phyloP scores from a whole-genome alignment of 2,113 vertebrate species.

The Brachypodius melanocephalos region DNA sequence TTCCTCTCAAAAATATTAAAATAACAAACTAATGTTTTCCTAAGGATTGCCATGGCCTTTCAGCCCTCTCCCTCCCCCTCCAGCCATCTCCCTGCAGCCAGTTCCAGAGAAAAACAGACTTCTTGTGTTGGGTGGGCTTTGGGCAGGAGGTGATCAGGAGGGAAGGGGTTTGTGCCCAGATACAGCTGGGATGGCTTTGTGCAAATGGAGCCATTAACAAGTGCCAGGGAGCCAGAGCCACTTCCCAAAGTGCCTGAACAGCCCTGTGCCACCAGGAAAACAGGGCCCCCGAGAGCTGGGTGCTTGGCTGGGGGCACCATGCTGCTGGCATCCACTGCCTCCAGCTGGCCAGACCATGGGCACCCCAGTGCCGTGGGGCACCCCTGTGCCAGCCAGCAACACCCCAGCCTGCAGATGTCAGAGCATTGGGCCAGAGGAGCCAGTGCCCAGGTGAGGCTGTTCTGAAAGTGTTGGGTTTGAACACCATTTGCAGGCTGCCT shows the following conservation, averaged over 20 bases:
- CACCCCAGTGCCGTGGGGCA: not conserved
- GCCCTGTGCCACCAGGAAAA: accelerated
- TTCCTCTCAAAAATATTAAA: slow-evolving; percentile 58
- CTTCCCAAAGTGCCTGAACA: not conserved
- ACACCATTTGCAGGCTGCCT: not conserved
- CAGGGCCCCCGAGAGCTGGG: accelerated
- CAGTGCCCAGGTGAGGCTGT: not conserved
- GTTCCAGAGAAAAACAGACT: slow-evolving; percentile 7
- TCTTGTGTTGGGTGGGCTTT: slow-evolving; percentile 1
- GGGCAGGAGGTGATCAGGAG: not conserved
- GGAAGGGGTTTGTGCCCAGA: not conserved
- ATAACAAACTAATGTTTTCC: slow-evolving; percentile 18
- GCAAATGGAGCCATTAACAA: not conserved
- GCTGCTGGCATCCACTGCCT: not conserved
- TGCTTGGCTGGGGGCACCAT: accelerated
- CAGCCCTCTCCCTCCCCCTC: not conserved
- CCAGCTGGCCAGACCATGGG: accelerated
- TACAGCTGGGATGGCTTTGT: slow-evolving; percentile 11
- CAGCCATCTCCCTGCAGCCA: not conserved
- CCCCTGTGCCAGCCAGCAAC: no score
- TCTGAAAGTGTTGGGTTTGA: not conserved
- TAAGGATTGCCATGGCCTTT: not conserved
- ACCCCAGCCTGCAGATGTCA: accelerated
- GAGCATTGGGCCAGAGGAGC: not conserved
- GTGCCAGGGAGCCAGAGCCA: not conserved